Base-by-base conservation (phyloP, 2,888 invertebrate genomes). In the Temnothorax unifasciatus region DNA sequence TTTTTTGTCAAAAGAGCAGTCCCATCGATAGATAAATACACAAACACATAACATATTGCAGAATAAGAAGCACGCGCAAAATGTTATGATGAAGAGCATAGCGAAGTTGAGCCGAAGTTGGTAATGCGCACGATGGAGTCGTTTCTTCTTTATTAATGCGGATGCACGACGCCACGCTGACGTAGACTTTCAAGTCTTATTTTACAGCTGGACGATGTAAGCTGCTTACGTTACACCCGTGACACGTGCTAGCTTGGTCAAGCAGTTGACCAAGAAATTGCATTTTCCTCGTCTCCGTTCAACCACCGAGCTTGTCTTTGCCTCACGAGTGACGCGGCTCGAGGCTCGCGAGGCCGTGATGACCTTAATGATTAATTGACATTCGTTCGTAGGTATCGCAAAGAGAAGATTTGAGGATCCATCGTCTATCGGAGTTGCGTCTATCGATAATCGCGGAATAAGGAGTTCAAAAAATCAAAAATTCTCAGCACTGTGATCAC, bases 181-280 rank as follows among this genome's bases (percentile, higher is more conserved):
- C 54, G 25, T 52, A 77, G 54, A 66, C 77, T 54, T 54, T 77
- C 57, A 77, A 68, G 66, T 77, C 54, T 77, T 77, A 77, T 77
- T 77, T 77, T 77, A 54, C 66, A 66, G 54, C 77, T 41, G 44
- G 52, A 66, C 54, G 15, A 66, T 29, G 66, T 77, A 77, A 77
- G 68, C 54, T 13, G 76, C 66, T 77, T 77, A 66, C n/a, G 66
- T 77, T 66, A 77, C 54, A 66, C 25, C 29, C 50, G 38, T 64
- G 54, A 44, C 66, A 54, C 66, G 66, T 77, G 54, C 54, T 77
- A 34, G n/a, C 41, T n/a, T 29, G 25, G 6, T 38, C 66, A 50
- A 63, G 38, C 41, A 66, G 41, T 77, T 54, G 52, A 66, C 76
- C 29, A 52, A 82, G 82, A 41, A 73, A 52, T 81, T 81, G 59